Base-by-base conservation (phyloP, 2,113 vertebrate species). In the Sinocyclocheilus maitianheensis region DNA sequence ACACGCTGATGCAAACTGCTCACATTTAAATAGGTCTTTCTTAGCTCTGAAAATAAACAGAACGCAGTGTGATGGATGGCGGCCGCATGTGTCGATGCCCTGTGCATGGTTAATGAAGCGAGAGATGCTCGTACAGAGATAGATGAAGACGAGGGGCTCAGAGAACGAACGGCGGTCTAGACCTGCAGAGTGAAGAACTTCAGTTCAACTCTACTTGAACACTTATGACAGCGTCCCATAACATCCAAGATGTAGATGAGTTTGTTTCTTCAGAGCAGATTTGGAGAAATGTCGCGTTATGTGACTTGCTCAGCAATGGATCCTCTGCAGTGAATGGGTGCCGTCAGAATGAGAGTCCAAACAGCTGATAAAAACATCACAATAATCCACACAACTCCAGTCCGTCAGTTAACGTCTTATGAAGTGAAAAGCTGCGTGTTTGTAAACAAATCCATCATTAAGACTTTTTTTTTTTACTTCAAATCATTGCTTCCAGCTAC, bases 51-150 rank as follows among this genome's bases (percentile, higher is more conserved):
- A 89, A 75, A 90, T 89, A 88, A 92, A 92, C 20, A 90, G 46
- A 84, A 1, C 55, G 0, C 51, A 53, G 74, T 67, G 55, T 93
- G 93, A 94, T 89, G 88, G 91, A 93, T 92, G 90, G 86, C 14
- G 83, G 86, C 77, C 69, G 58, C 53, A 89, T 90, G 88, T 86
- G 87, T 91, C 90, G 90, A 89, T 88, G 90, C 83, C 85, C 86
- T 79, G 46, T 55, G 79, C 40, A 79, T 69, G 60, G 77, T 85
- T 90, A 92, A 92, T 91, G 90, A 90, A 92, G 90, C 90, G 84
- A 90, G 91, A 92, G 87, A 67, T 37, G 34, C 84, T 5, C 37
- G 69, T 79, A 12, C 77, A 30, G 79, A 81, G 79, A 81, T 81
- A 81, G 79, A 81, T 81, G 79, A 43, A 81, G 79, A 65, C 40